phyloP scores from a whole-genome alignment of 1,140 invertebrate species.

The Scylla paramamosain region DNA sequence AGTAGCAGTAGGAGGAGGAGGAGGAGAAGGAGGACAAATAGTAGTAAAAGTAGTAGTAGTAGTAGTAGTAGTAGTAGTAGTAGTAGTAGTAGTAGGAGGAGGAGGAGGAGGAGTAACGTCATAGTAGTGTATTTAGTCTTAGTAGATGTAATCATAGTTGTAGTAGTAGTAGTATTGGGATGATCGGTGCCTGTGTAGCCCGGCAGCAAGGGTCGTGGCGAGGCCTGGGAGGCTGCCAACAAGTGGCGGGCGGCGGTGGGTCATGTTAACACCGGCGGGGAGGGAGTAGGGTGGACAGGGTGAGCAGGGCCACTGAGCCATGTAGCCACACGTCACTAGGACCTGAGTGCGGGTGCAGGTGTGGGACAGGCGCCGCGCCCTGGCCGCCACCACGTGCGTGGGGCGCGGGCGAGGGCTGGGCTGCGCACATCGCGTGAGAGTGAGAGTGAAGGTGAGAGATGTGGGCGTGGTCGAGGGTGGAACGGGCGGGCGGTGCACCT shows the following conservation, averaged over 20 bases:
- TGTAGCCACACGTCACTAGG: not conserved
- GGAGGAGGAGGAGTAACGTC: not conserved
- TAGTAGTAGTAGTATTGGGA: not conserved
- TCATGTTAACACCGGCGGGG: not conserved
- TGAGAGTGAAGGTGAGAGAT: conserved; percentile 10
- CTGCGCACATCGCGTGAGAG: not conserved
- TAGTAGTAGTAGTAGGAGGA: not conserved
- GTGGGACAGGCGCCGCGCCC: no score
- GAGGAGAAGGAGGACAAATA: not conserved
- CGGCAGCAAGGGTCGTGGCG: no score
- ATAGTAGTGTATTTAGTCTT: not conserved
- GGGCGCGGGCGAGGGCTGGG: not conserved
- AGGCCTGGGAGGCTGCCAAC: no score
- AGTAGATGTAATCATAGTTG: not conserved
- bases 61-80: conserved; percentile 16
- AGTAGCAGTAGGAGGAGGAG: not conserved
- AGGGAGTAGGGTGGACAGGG: not conserved
- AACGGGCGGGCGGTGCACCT: not conserved
- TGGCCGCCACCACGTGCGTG: not conserved
- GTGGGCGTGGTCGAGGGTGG: not conserved
- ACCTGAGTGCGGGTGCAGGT: not conserved
- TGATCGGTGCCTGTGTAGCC: no score
- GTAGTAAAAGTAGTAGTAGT: not conserved
- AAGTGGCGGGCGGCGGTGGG: no score
- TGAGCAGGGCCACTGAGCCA: not conserved